Evolutionary conservation across 1,140 invertebrate species (phyloP).

Genomic region (Mylabris phalerata): DNA sequence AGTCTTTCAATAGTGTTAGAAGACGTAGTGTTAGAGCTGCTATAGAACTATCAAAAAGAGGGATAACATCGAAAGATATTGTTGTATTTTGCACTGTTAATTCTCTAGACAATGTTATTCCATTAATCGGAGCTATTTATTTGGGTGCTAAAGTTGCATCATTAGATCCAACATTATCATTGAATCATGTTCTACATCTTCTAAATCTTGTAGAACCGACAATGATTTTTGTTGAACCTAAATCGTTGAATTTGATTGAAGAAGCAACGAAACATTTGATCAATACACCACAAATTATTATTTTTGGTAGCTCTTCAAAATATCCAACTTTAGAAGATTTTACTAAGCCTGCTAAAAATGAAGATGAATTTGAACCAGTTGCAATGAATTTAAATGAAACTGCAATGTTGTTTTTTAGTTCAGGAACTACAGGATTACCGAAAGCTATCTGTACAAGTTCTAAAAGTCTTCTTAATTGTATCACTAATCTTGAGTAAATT

Average conservation of each 20-base stretch:
- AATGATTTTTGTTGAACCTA: conserved; percentile 18
- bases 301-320: conserved; percentile 16
- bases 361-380: conserved; percentile 17
- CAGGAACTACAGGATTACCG: conserved; percentile 73
- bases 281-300: conserved; percentile 9
- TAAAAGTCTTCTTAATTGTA: not conserved
- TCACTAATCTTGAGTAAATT: not conserved
- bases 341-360: conserved; percentile 2
- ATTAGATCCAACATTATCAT: conserved; percentile 5
- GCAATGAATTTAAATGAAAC: conserved; percentile 23
- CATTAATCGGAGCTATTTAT: conserved; percentile 42
- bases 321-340: conserved; percentile 15
- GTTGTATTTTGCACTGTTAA: conserved; percentile 43
- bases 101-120: conserved; percentile 45
- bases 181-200: conserved; percentile 7
- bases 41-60: conserved; percentile 40
- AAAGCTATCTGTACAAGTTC: conserved; percentile 47
- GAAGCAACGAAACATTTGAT: conserved; percentile 3
- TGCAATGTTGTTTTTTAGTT: conserved; percentile 50
- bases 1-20: conserved; percentile 41
- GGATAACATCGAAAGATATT: conserved; percentile 43
- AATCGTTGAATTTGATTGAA: conserved; percentile 7
- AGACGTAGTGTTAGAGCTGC: conserved; percentile 42
- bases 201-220: conserved; percentile 4
- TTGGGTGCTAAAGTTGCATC: conserved; percentile 36